Evolutionary conservation across 2,888 invertebrate species (phyloP).

Genomic region (Galeopsomyia nigrocyanea): DNA sequence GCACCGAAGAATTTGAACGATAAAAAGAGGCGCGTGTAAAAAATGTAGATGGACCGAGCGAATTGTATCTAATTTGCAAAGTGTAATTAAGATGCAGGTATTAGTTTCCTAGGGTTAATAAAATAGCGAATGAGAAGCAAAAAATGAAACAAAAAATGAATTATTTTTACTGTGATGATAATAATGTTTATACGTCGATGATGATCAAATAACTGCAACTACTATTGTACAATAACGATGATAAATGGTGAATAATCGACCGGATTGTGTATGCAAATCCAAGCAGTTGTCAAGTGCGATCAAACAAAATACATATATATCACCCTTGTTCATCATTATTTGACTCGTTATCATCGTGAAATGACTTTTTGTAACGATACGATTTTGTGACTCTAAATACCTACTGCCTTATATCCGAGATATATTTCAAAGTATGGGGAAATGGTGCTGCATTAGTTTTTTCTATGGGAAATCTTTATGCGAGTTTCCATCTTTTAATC

Average conservation of each 20-base stretch:
- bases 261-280: slow-evolving; percentile 18
- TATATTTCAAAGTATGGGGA: slow-evolving; percentile 26
- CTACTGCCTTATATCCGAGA: slow-evolving; percentile 40
- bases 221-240: slow-evolving; percentile 60
- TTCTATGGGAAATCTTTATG: slow-evolving; percentile 21
- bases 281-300: slow-evolving; percentile 42
- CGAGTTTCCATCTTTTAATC: slow-evolving; percentile 33
- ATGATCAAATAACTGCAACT: slow-evolving; percentile 63
- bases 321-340: slow-evolving; percentile 13
- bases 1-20: slow-evolving; percentile 39
- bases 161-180: slow-evolving; percentile 70
- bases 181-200: slow-evolving; percentile 69
- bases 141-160: slow-evolving; percentile 55
- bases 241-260: slow-evolving; percentile 33
- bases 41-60: slow-evolving; percentile 41
- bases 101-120: slow-evolving; percentile 45
- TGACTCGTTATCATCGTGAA: slow-evolving; percentile 7
- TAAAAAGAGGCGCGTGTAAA: slow-evolving; percentile 36
- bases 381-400: slow-evolving; percentile 12
- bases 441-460: slow-evolving; percentile 35
- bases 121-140: slow-evolving; percentile 38
- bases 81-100: slow-evolving; percentile 48
- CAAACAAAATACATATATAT: slow-evolving; percentile 10
- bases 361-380: too few relatives aligned
- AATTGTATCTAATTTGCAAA: slow-evolving; percentile 37